phyloP scores from a whole-genome alignment of 2,888 invertebrate species.

The Mechanitis mazaeus region DNA sequence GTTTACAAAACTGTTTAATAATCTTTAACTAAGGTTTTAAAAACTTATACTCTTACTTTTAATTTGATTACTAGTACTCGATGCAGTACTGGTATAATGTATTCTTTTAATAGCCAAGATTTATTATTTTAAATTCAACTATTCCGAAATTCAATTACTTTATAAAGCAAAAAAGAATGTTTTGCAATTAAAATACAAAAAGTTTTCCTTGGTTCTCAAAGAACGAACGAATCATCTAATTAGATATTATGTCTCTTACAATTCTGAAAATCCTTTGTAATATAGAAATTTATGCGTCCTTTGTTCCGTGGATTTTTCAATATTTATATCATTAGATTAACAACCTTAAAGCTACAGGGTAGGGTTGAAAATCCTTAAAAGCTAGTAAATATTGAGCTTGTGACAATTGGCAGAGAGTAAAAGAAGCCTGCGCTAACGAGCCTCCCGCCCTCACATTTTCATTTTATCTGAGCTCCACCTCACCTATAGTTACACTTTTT shows the following conservation, averaged over 20 bases:
- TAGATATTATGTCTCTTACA: slow-evolving; percentile 69
- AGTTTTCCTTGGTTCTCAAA: slow-evolving; percentile 35
- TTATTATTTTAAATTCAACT: too few species aligned
- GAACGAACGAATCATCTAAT: slow-evolving; percentile 62
- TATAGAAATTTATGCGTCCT: slow-evolving; percentile 69
- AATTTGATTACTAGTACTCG: too few species aligned
- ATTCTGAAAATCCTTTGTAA: slow-evolving; percentile 71
- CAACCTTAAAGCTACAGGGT: slow-evolving; percentile 35
- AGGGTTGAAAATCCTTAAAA: slow-evolving; percentile 40
- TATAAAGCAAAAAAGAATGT: background rate
- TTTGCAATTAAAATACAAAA: slow-evolving; percentile 22
- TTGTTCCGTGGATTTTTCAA: slow-evolving; percentile 60
- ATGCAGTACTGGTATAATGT: too few species aligned
- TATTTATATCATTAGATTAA: slow-evolving; percentile 32
- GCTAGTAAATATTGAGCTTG: slow-evolving; percentile 55
- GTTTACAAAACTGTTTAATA: too few species aligned
- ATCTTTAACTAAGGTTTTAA: too few species aligned
- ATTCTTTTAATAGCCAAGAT: too few species aligned
- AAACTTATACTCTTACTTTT: too few species aligned
- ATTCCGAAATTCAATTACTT: too few species aligned
- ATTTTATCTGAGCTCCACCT: slow-evolving; percentile 47
- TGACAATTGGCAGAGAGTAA: slow-evolving; percentile 60
- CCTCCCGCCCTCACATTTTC: slow-evolving; percentile 59
- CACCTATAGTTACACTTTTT: too few species aligned
- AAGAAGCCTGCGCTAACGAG: slow-evolving; percentile 61